Evolutionary conservation across 2,888 invertebrate species (phyloP).

Genomic region (Athrips mouffetella): DNA sequence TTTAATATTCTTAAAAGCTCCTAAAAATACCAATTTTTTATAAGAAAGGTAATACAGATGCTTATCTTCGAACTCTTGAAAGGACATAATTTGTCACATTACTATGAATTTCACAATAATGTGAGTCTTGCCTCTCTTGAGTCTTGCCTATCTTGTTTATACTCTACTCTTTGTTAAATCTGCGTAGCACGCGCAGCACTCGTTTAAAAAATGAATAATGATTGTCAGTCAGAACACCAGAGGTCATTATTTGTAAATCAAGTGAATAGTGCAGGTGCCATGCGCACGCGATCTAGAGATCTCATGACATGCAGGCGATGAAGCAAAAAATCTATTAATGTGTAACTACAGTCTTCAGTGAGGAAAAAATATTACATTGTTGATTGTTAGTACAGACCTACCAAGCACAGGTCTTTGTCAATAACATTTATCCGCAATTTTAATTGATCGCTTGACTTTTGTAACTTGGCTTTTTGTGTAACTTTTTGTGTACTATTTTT

Average conservation of each 20-base stretch:
- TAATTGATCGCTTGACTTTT: no score
- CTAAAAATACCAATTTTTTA: no score
- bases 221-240: constrained; percentile 45
- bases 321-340: constrained; percentile 12
- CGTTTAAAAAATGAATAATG: constrained; percentile 61
- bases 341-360: not conserved
- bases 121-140: no score
- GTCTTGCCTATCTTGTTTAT: not conserved
- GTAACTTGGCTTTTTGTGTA: no score
- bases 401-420: not conserved
- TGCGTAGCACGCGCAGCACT: constrained; percentile 41
- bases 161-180: constrained; percentile 27
- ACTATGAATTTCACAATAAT: no score
- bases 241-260: constrained; percentile 72
- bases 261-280: constrained; percentile 38
- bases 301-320: constrained; percentile 15
- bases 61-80: no score
- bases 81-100: no score
- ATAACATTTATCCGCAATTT: not conserved
- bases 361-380: not conserved
- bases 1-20: no score
- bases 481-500: no score
- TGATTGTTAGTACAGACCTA: not conserved
- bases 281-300: constrained; percentile 44
- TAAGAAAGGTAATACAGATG: no score